Conservation (phyloP, 2,113 vertebrate genomes). For the Zeus faber region DNA sequence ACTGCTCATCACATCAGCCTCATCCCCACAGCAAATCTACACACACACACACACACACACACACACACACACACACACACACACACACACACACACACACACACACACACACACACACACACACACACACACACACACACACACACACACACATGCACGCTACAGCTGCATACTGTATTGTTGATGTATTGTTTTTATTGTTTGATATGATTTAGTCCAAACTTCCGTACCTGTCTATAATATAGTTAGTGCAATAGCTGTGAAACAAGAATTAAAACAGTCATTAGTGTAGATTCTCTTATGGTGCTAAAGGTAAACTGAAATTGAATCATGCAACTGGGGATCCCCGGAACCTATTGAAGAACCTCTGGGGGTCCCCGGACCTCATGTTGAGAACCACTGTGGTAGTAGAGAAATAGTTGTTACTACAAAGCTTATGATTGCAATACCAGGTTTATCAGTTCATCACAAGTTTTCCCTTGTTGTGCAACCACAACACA, state of each 20-base stretch:
- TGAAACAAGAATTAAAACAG: background rate
- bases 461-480: too few relatives aligned
- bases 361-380: too few relatives aligned
- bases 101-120: background rate
- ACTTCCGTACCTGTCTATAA: background rate
- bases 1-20: conserved; percentile 7
- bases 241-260: background rate
- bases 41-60: background rate
- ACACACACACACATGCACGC: background rate
- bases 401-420: too few relatives aligned
- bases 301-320: too few relatives aligned
- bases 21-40: conserved; percentile 2
- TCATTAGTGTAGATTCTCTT: too few relatives aligned
- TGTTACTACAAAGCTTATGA: too few relatives aligned
- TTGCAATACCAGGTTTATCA: too few relatives aligned
- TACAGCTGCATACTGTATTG: background rate
- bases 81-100: background rate
- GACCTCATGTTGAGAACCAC: too few relatives aligned
- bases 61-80: background rate
- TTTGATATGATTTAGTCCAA: background rate
- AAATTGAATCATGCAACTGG: too few relatives aligned
- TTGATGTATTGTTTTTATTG: background rate
- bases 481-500: too few relatives aligned
- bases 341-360: too few relatives aligned
- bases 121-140: background rate